phyloP scores from a whole-genome alignment of 2,888 invertebrate species.

The Actias luna region DNA sequence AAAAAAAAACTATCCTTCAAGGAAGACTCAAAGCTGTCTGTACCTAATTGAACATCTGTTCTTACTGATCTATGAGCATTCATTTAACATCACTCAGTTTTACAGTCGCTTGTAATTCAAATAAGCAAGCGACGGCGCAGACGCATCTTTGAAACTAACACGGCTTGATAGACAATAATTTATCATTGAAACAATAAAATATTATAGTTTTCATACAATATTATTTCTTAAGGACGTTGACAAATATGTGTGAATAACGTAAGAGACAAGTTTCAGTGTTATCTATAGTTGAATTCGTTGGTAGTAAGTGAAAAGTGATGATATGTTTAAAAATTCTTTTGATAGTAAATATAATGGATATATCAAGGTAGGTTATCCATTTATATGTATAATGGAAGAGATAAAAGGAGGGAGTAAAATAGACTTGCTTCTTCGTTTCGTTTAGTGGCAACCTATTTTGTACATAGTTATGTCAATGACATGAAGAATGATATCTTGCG shows the following conservation, averaged over 20 bases:
- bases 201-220: background rate
- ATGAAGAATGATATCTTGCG: too few relatives aligned
- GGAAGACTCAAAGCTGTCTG: background rate
- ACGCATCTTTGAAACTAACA: background rate
- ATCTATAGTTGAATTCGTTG: background rate
- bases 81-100: background rate
- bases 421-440: too few relatives aligned
- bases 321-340: slow-evolving; percentile 12
- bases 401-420: too few relatives aligned
- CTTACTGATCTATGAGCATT: background rate
- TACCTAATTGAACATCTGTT: background rate
- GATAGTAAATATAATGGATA: slow-evolving; percentile 12
- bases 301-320: background rate
- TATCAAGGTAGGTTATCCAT: background rate
- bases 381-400: too few relatives aligned
- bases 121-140: background rate
- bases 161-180: background rate
- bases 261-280: background rate
- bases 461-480: too few relatives aligned
- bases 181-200: background rate
- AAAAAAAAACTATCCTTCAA: background rate
- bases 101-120: background rate
- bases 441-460: too few relatives aligned
- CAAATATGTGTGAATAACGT: background rate
- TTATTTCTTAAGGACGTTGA: background rate